Conservation (phyloP, 2,797 vertebrate species). For the Helicolenus hilgendorfi region DNA sequence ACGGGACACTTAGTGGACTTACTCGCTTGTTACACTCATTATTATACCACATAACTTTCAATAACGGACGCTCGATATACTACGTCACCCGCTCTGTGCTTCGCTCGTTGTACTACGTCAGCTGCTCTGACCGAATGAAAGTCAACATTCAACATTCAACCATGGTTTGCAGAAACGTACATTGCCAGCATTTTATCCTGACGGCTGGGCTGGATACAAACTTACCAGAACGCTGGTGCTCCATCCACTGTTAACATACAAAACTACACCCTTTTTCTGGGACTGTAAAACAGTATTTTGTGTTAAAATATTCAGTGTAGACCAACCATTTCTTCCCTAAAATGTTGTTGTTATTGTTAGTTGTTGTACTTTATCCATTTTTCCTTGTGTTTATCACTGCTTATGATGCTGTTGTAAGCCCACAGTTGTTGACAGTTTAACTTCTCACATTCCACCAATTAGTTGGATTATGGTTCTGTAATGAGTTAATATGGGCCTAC, state of each 20-base stretch:
- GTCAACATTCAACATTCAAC: neutral
- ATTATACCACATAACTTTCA: accelerated
- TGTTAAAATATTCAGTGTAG: neutral
- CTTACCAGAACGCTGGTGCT: neutral
- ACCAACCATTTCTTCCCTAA: neutral
- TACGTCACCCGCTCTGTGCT: neutral
- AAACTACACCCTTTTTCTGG: accelerated
- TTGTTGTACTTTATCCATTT: neutral
- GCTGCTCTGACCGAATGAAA: neutral
- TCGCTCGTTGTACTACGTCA: too few relatives aligned
- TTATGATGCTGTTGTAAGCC: neutral
- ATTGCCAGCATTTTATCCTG: neutral
- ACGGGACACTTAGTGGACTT: too few relatives aligned
- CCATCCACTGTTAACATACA: neutral
- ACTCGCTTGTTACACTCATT: too few relatives aligned
- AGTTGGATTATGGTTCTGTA: neutral
- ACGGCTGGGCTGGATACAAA: neutral
- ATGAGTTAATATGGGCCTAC: neutral
- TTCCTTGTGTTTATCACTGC: neutral
- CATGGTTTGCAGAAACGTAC: neutral
- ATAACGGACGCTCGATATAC: accelerated
- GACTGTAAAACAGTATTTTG: neutral
- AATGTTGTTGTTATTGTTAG: neutral
- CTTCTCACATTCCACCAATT: neutral
- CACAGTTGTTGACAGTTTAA: neutral